phyloP scores from a whole-genome alignment of 2,888 invertebrate species.

The Laspeyria flexula region DNA sequence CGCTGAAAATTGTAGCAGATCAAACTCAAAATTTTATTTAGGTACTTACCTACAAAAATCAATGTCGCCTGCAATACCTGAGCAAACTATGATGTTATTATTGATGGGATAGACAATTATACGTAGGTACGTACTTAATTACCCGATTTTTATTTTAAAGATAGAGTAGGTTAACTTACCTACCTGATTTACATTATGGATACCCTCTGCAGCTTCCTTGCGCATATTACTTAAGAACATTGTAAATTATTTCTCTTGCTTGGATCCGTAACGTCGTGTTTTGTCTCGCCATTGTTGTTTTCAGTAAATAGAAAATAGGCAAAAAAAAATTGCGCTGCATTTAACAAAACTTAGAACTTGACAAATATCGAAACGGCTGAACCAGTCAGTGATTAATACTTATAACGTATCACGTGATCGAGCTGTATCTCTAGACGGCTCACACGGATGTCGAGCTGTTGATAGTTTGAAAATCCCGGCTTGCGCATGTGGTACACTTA shows the following conservation, averaged over 20 bases:
- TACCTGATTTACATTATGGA: constrained; percentile 2
- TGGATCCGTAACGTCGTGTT: not conserved
- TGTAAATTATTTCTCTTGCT: constrained; percentile 3
- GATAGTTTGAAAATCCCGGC: not conserved
- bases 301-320: not conserved
- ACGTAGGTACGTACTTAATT: too few species aligned
- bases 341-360: not conserved
- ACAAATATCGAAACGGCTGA: not conserved
- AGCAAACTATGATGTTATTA: too few species aligned
- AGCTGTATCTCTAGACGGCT: not conserved
- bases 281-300: not conserved
- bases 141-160: too few species aligned
- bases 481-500: not conserved
- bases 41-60: too few species aligned
- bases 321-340: not conserved
- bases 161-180: too few species aligned
- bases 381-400: not conserved
- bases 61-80: too few species aligned
- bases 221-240: constrained; percentile 2
- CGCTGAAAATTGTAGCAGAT: too few species aligned
- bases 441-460: not conserved
- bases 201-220: constrained; percentile 1
- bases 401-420: not conserved
- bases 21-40: too few species aligned
- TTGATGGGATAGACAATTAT: too few species aligned